Evolutionary conservation across 2,888 invertebrate species (phyloP), one percentile per base, ranked within the genome.

Genomic region (Dicycla oo): DNA sequence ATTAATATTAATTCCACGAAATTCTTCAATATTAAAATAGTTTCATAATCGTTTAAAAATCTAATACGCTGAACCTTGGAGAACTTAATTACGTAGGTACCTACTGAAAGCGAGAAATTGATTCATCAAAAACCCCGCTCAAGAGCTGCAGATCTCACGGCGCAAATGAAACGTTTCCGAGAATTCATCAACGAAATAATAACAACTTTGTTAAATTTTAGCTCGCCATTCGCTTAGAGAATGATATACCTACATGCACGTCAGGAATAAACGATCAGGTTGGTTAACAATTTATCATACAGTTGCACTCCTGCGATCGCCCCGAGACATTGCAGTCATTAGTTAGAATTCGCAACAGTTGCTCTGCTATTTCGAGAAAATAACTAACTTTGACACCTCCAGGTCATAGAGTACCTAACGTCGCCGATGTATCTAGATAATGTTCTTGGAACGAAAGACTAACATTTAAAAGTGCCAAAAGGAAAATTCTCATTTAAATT

Each of bases 341-440:
- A 93, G 92, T 94, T 91, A 91, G 84, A 90, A 92, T 91, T 91
- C 89, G 91, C 91, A 92, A 92, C 93, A 92, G 92, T 93, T 93
- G 92, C 89, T 87, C 78, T 87, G 90, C 88, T 90, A 91, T 92
- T 93, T 92, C 84, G 82, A 90, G 91, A 90, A 89, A 89, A 90
- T 89, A 90, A 88, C 89, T 88, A 88, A 89, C 82, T 88, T 86
- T 75, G 82, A 75, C 80, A 73, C 80, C 83, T 73, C 81, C n/a
- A n/a, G n/a, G 86, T 82, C 85, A 86, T 84, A 88, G 85, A 88
- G 84, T 88, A 88, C 89, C 83, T 88, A 88, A 89, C 81, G 81
- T 80, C 73, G 70, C 70, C 64, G 71, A 80, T 69, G 79, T 80
- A 70, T 68, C 72, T 66, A 66, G 34, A 68, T 34, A 65, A 69